Percentiles rank a stretch among this genome's conserved stretches.
Conservation (phyloP, 2,113 vertebrate genomes). For the Corythornis madagascariensis region DNA sequence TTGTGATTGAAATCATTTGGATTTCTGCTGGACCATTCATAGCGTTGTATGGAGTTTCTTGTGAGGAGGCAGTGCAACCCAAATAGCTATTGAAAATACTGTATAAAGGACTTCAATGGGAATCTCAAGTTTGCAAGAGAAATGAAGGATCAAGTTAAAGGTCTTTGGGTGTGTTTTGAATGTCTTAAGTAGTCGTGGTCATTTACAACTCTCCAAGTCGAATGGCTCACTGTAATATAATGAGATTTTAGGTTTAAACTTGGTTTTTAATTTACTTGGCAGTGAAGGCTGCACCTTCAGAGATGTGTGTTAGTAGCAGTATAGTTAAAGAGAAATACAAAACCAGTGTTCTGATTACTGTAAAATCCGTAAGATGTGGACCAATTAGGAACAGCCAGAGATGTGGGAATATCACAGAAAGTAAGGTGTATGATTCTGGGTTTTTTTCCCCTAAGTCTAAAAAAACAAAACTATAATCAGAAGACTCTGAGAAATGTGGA, state of each 20-base stretch:
- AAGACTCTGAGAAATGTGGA: background rate
- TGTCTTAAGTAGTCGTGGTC: background rate
- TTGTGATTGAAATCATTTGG: constrained; percentile 55
- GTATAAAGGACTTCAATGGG: constrained; percentile 22
- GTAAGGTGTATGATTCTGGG: background rate
- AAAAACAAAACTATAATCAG: background rate
- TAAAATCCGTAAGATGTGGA: background rate
- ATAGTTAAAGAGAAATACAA: background rate
- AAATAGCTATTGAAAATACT: constrained; percentile 53
- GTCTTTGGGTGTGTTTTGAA: constrained; percentile 15
- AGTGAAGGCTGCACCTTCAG: background rate
- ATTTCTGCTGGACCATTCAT: constrained; percentile 47
- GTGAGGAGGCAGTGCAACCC: constrained; percentile 20
- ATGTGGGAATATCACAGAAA: background rate
- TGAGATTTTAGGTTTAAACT: background rate
- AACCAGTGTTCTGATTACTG: background rate
- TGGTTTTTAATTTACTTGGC: background rate
- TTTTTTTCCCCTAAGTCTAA: background rate
- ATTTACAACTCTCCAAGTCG: background rate
- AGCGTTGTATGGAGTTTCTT: constrained; percentile 43
- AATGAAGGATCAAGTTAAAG: constrained; percentile 14
- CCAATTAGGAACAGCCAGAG: background rate
- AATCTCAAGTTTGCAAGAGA: constrained; percentile 11
- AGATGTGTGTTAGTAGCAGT: background rate
- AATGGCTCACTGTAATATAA: background rate